These are phyloP conservation scores for Agelas oroides DNA, from an alignment of 37 sponge, comb jelly and placozoan genomes.

Conservation along the genomic window DNA sequence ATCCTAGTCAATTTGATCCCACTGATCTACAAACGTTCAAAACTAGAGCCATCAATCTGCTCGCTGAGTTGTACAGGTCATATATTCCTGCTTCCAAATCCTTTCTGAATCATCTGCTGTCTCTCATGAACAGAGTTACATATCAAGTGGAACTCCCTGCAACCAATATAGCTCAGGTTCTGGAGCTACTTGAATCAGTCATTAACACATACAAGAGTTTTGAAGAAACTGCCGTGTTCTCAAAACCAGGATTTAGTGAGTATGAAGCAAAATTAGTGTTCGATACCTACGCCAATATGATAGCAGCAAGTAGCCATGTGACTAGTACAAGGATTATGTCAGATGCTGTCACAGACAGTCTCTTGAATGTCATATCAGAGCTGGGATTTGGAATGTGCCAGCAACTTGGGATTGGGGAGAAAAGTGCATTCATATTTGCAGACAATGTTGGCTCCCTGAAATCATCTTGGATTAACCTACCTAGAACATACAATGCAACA, in stretches of 20 bases:
- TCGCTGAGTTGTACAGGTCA: background rate
- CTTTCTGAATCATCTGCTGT: conserved; percentile 1
- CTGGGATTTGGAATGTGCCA: conserved; percentile 56
- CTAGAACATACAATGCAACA: background rate
- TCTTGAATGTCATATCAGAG: background rate
- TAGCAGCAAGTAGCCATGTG: background rate
- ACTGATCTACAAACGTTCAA: background rate
- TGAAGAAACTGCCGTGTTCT: background rate
- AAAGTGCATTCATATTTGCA: background rate
- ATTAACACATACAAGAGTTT: background rate
- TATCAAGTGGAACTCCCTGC: background rate
- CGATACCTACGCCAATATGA: conserved; percentile 6
- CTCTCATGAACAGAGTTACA: background rate
- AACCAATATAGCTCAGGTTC: background rate
- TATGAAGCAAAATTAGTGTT: conserved; percentile 2
- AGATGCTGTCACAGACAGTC: background rate
- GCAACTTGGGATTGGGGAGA: conserved; percentile 40
- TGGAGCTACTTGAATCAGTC: conserved; percentile 9
- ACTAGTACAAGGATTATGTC: background rate
- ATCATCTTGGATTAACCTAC: conserved; percentile 14
- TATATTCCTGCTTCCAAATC: conserved; percentile 9
- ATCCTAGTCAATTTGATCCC: background rate
- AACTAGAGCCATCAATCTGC: background rate
- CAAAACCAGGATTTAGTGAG: conserved; percentile 14
- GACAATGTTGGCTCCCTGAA: conserved; percentile 29